Conservation (phyloP, 2,113 vertebrate species). For the Tychaedon coryphoeus region DNA sequence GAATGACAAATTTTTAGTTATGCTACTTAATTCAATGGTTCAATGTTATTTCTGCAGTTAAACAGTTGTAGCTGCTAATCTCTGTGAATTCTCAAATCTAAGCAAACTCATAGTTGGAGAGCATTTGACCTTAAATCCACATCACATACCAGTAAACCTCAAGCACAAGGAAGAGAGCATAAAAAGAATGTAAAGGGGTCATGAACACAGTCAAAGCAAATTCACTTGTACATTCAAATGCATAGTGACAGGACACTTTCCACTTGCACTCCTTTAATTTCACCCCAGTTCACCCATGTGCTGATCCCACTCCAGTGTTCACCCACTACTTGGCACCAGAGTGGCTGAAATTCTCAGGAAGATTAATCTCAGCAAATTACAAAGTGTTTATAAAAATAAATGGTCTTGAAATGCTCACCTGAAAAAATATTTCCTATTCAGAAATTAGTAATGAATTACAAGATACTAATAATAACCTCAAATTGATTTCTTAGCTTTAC, state of each 20-base stretch:
- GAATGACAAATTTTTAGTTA: background rate
- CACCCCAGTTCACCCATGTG: background rate
- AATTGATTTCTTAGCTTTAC: background rate
- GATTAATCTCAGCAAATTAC: background rate
- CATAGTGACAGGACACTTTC: background rate
- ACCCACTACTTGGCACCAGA: background rate
- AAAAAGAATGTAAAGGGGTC: background rate
- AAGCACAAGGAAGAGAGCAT: background rate
- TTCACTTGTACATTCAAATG: background rate
- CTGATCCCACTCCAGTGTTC: accelerated
- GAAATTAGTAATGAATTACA: background rate
- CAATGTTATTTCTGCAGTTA: background rate
- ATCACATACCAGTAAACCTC: background rate
- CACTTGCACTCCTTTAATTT: background rate
- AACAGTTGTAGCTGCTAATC: background rate
- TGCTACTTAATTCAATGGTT: background rate
- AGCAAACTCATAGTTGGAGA: background rate
- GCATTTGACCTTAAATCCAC: background rate
- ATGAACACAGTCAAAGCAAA: background rate
- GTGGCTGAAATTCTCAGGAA: background rate
- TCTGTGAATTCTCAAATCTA: background rate
- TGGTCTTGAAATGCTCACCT: background rate
- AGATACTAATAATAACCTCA: background rate
- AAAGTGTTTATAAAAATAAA: background rate
- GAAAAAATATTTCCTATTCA: background rate